phyloP scores from a whole-genome alignment of 2,888 invertebrate species.

The Drosophila nr. medialis region DNA sequence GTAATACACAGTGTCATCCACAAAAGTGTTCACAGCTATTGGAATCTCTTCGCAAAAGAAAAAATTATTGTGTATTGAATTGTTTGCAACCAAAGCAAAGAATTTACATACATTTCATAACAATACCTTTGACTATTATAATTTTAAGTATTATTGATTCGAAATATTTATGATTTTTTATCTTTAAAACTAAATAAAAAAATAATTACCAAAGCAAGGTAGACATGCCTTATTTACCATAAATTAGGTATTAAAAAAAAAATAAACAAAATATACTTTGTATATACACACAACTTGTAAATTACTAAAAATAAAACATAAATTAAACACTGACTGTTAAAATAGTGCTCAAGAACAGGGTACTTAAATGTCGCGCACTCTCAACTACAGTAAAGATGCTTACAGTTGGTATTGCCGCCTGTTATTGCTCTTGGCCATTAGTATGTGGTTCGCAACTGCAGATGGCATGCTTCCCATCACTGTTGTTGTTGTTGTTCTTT shows the following conservation, averaged over 20 bases:
- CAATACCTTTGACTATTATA: not conserved
- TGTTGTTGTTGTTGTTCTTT: conserved; percentile 50
- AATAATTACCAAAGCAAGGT: not conserved
- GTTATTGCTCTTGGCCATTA: conserved; percentile 33
- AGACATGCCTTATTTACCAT: not conserved
- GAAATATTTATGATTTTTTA: not conserved
- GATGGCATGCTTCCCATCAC: conserved; percentile 48
- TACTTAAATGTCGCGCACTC: not conserved
- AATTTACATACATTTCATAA: not conserved
- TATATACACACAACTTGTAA: not conserved
- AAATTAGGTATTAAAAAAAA: not conserved
- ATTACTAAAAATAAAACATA: not conserved
- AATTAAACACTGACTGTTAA: not conserved
- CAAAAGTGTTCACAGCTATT: not conserved
- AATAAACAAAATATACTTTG: not conserved
- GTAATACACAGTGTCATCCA: conserved; percentile 27
- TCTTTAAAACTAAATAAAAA: not conserved
- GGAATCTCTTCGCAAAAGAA: not conserved
- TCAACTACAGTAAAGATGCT: not conserved
- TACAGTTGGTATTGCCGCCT: not conserved
- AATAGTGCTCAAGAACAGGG: not conserved
- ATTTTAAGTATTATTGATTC: not conserved
- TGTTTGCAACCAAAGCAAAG: not conserved
- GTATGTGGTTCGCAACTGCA: conserved; percentile 61
- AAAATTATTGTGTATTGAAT: not conserved